Percentiles rank a stretch among this genome's conserved stretches.
phyloP scores from a whole-genome alignment of 2,888 invertebrate genomes.

The Pandemis heparana region DNA sequence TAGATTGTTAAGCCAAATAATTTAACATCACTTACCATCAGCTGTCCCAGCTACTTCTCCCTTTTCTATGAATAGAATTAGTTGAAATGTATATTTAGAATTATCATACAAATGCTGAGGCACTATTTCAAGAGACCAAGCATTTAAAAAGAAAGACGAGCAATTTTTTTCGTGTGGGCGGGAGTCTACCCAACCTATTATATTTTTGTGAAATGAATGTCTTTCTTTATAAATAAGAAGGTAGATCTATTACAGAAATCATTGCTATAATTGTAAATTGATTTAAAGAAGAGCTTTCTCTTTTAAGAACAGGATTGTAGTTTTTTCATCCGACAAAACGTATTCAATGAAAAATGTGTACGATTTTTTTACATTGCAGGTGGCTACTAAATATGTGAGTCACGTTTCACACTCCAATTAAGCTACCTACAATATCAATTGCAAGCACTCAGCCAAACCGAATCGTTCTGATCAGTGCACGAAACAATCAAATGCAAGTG shows the following conservation, averaged over 20 bases:
- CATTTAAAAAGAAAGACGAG: conserved; percentile 12
- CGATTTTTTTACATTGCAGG: conserved; percentile 67
- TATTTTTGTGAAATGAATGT: conserved; percentile 3
- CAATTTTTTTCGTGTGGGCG: conserved; percentile 24
- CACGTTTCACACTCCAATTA: conserved; percentile 84
- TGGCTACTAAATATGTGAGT: conserved; percentile 76
- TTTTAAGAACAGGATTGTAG: conserved; percentile 2
- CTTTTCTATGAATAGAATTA: conserved; percentile 41
- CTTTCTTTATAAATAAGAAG: background rate
- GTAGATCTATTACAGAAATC: background rate
- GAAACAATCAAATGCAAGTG: conserved; percentile 72
- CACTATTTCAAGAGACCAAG: conserved; percentile 15
- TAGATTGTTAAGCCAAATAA: background rate
- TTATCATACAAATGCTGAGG: conserved; percentile 21
- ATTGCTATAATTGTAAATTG: background rate
- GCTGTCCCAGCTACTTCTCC: conserved; percentile 25
- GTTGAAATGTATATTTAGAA: conserved; percentile 28
- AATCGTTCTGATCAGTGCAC: conserved; percentile 75
- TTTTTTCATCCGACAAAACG: conserved; percentile 26
- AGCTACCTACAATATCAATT: conserved; percentile 79
- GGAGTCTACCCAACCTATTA: background rate
- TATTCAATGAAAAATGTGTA: conserved; percentile 36
- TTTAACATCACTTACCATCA: conserved; percentile 34
- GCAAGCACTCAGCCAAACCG: conserved; percentile 73
- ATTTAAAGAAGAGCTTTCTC: conserved; percentile 20